Conservation (phyloP, 1,140 invertebrate genomes). For the Drosophila mojavensis region DNA sequence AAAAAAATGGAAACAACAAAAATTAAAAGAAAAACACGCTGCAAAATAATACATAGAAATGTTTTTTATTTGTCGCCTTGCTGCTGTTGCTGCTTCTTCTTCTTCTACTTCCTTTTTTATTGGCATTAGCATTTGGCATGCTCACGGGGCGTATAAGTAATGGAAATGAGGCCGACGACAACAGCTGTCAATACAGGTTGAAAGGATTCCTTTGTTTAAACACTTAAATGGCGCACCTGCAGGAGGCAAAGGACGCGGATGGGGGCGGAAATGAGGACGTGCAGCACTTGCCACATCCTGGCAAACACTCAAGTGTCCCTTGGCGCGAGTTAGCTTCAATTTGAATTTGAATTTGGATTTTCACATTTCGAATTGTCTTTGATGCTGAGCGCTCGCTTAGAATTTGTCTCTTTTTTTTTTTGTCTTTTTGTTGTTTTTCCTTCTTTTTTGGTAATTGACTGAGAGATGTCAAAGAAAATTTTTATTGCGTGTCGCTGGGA, state of each 20-base stretch:
- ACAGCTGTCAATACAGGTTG: constrained; percentile 77
- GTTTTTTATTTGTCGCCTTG: constrained; percentile 28
- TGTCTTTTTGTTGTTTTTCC: neutral
- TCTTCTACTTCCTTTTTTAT: constrained; percentile 32
- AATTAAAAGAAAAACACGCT: constrained; percentile 1
- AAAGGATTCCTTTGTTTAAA: constrained; percentile 54
- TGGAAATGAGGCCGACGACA: constrained; percentile 43
- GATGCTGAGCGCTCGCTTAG: constrained; percentile 11
- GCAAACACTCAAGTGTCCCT: constrained; percentile 23
- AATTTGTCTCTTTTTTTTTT: neutral
- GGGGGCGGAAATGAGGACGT: neutral
- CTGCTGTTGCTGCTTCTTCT: neutral
- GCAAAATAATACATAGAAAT: constrained; percentile 69
- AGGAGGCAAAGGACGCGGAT: no score
- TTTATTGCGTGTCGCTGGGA: neutral
- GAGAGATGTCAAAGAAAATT: neutral
- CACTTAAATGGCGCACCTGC: constrained; percentile 37
- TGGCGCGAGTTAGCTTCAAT: constrained; percentile 29
- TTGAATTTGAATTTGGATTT: constrained; percentile 31
- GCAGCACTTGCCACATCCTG: constrained; percentile 2
- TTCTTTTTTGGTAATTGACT: constrained; percentile 1
- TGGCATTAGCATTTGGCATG: constrained; percentile 54
- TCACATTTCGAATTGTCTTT: constrained; percentile 27
- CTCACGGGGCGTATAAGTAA: constrained; percentile 38
- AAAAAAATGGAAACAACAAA: neutral